Percentiles rank a stretch among this genome's conserved stretches.
phyloP scores from a whole-genome alignment of 92 coral and sea anemone species.

The Siderastrea siderea region DNA sequence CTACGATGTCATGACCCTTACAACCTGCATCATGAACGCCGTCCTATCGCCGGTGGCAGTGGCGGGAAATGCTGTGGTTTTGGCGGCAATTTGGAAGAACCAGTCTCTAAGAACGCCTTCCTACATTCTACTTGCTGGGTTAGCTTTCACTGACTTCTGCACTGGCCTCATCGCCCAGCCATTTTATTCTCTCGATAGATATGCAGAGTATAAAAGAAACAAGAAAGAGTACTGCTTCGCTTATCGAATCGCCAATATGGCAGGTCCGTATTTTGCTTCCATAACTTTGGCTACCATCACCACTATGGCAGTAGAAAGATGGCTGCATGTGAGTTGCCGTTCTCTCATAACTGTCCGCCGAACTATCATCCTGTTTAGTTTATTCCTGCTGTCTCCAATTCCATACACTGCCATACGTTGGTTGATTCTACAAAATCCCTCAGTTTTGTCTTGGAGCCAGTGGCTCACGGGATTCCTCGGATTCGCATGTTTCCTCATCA shows the following conservation, averaged over 20 bases:
- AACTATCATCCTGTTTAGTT: not conserved
- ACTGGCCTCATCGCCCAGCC: conserved; percentile 43
- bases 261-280: not conserved
- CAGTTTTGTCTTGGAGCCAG: not conserved
- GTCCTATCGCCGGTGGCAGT: conserved; percentile 18
- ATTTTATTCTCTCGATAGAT: not conserved
- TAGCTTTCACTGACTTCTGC: conserved; percentile 34
- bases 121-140: conserved; percentile 20
- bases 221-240: not conserved
- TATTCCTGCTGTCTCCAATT: not conserved
- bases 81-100: conserved; percentile 20
- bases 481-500: not conserved
- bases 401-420: not conserved
- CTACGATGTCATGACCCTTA: not conserved
- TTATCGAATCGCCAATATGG: not conserved
- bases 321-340: not conserved
- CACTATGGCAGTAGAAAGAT: not conserved
- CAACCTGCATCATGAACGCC: conserved; percentile 10
- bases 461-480: not conserved
- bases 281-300: not conserved
- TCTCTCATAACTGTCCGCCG: not conserved
- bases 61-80: conserved; percentile 23
- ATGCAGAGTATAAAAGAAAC: not conserved
- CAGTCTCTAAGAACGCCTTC: conserved; percentile 36
- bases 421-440: not conserved